Conservation (phyloP, 2,113 vertebrate species). For the Perca flavescens region DNA sequence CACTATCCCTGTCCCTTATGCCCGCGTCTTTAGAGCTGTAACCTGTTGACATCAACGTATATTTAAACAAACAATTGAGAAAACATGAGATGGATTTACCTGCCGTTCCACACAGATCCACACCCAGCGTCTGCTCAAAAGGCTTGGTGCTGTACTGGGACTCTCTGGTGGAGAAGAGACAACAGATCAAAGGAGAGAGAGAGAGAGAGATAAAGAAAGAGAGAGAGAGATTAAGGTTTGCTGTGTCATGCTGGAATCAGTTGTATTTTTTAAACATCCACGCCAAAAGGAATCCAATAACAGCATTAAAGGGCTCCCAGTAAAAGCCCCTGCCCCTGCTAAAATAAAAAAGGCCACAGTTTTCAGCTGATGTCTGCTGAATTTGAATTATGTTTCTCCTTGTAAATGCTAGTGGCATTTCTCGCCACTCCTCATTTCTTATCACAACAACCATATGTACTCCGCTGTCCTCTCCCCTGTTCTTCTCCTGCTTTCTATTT, state of each 20-base stretch:
- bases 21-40: background rate
- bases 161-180: constrained; percentile 72
- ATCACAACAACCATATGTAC: constrained; percentile 67
- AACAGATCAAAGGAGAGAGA: constrained; percentile 32
- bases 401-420: constrained; percentile 40
- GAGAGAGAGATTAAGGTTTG: constrained; percentile 2
- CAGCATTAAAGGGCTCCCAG: constrained; percentile 17
- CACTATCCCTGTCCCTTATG: background rate
- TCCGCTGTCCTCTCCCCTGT: constrained; percentile 46
- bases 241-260: constrained; percentile 27
- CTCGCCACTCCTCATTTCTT: constrained; percentile 56
- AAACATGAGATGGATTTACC: constrained; percentile 82
- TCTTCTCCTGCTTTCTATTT: constrained; percentile 64
- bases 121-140: constrained; percentile 91
- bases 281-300: constrained; percentile 25
- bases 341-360: constrained; percentile 17
- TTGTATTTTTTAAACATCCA: constrained; percentile 24
- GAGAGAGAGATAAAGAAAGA: too few relatives aligned
- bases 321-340: background rate
- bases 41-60: background rate
- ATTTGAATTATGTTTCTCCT: constrained; percentile 49
- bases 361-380: constrained; percentile 54
- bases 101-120: constrained; percentile 98
- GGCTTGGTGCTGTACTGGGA: constrained; percentile 85
- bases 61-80: background rate